Conservation (phyloP, 2,888 invertebrate species). For the Thera britannica region DNA sequence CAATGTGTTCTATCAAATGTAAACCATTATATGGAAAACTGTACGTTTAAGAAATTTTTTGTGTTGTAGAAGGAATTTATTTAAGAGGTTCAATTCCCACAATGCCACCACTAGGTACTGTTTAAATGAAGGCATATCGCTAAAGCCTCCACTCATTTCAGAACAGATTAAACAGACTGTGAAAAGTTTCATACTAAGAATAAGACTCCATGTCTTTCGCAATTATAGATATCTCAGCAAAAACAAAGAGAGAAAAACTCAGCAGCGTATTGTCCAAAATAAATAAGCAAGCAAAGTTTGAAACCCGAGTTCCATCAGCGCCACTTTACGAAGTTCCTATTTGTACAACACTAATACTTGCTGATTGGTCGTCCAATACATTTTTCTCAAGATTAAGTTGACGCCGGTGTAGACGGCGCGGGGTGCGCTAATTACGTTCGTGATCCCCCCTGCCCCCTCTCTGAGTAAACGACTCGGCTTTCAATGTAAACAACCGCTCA, state of each 20-base stretch:
- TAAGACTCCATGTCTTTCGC: background rate
- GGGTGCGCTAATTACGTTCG: slow-evolving; percentile 79
- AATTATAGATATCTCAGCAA: slow-evolving; percentile 5
- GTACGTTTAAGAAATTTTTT: too few relatives aligned
- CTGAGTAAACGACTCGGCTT: slow-evolving; percentile 79
- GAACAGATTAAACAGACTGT: too few relatives aligned
- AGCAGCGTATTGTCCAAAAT: slow-evolving; percentile 24
- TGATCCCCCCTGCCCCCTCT: slow-evolving; percentile 58
- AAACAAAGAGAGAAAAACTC: slow-evolving; percentile 24
- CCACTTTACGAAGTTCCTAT: slow-evolving; percentile 44
- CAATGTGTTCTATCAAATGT: background rate
- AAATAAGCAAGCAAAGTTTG: slow-evolving; percentile 40
- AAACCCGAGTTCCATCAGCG: slow-evolving; percentile 42
- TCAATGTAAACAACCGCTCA: slow-evolving; percentile 78
- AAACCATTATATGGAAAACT: background rate
- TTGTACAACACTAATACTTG: slow-evolving; percentile 53
- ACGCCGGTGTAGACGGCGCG: slow-evolving; percentile 61
- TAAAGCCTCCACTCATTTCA: too few relatives aligned
- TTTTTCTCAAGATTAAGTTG: slow-evolving; percentile 64
- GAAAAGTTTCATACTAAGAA: background rate
- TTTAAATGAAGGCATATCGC: too few relatives aligned
- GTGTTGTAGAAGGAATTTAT: too few relatives aligned
- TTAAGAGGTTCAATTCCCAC: too few relatives aligned
- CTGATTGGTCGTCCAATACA: slow-evolving; percentile 58
- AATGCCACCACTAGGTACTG: too few relatives aligned